These are phyloP conservation scores for Pedetes capensis DNA, from an alignment of 2,113 vertebrate species.

Conservation along the genomic window DNA sequence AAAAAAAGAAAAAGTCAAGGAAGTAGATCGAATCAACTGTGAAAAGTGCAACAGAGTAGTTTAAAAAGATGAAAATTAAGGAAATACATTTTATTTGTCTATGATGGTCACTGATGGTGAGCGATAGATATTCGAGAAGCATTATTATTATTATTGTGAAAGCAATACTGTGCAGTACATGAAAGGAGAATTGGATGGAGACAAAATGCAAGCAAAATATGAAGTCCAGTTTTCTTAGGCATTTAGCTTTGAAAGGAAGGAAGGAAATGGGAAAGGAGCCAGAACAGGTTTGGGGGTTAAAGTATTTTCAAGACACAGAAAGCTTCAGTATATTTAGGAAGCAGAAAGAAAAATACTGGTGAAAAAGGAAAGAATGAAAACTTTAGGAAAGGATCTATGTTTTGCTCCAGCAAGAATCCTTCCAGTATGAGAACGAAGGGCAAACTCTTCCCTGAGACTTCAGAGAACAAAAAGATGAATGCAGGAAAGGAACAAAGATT, in stretches of 20 bases:
- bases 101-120: background rate
- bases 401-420: background rate
- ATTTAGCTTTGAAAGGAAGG: background rate
- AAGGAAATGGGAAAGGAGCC: background rate
- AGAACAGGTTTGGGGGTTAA: background rate
- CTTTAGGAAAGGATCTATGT: constrained; percentile 25
- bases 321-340: background rate
- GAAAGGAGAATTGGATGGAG: too few relatives aligned
- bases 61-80: constrained; percentile 12
- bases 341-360: background rate
- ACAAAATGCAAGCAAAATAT: too few relatives aligned
- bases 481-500: background rate
- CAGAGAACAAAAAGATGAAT: constrained; percentile 23
- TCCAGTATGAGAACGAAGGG: background rate
- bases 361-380: background rate
- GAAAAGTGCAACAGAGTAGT: background rate
- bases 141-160: too few relatives aligned
- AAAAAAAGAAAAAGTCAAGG: too few relatives aligned
- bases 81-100: constrained; percentile 7
- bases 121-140: too few relatives aligned
- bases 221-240: background rate
- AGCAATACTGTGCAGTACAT: too few relatives aligned
- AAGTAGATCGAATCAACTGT: background rate
- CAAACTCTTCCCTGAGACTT: background rate
- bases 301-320: background rate